A percentile compares a stretch with the other conserved stretches of the same genome.
Evolutionary conservation across 2,888 invertebrate species (phyloP).

Genomic region (Melinaea menophilus): DNA sequence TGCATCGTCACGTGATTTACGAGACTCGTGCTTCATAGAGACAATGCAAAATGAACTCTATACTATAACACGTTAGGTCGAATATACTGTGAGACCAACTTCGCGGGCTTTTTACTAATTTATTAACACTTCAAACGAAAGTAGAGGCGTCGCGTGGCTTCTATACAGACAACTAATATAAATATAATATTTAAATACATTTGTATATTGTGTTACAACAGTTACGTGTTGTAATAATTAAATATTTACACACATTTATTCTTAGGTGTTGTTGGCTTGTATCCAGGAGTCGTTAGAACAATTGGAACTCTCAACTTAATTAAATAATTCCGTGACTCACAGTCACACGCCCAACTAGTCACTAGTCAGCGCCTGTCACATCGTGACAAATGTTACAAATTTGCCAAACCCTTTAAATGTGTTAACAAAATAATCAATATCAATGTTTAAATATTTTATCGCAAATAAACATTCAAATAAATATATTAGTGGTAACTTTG

Average conservation of each 20-base stretch:
- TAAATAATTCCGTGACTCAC: constrained; percentile 1
- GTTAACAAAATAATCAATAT: too few species aligned
- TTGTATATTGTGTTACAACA: not conserved
- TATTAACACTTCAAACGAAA: not conserved
- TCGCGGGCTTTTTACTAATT: not conserved
- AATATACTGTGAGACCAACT: not conserved
- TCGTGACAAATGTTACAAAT: not conserved
- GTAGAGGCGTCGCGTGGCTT: not conserved
- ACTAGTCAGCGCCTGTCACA: not conserved
- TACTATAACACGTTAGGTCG: not conserved
- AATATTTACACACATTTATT: not conserved
- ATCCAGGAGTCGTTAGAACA: not conserved
- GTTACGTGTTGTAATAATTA: not conserved
- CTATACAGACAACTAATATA: not conserved
- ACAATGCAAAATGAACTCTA: not conserved
- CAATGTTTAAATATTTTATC: too few species aligned
- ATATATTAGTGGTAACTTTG: too few species aligned
- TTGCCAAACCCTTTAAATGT: not conserved
- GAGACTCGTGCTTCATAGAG: too few species aligned
- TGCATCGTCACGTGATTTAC: too few species aligned
- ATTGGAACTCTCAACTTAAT: not conserved
- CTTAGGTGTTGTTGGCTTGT: constrained; percentile 1
- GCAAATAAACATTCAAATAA: too few species aligned
- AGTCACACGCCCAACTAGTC: not conserved
- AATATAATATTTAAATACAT: not conserved